These are phyloP conservation scores for Hassar affinis DNA, from an alignment of 2,113 vertebrate species.

Conservation along the genomic window DNA sequence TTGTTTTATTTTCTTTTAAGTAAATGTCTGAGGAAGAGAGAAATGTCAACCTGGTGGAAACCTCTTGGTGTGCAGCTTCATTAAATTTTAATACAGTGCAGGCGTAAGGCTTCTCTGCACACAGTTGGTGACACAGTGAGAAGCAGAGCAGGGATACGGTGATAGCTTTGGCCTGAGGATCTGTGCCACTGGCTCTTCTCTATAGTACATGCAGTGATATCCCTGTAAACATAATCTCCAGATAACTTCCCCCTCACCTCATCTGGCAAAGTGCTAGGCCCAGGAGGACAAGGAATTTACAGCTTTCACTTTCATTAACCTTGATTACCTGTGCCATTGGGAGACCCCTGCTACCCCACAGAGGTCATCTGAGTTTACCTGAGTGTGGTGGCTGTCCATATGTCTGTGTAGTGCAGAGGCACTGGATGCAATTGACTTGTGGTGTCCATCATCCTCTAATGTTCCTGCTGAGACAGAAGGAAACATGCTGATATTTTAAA, in stretches of 20 bases:
- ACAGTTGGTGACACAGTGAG: conserved; percentile 18
- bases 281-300: conserved; percentile 21
- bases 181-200: conserved; percentile 1
- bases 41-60: conserved; percentile 3
- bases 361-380: conserved; percentile 75
- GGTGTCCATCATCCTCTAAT: conserved; percentile 81
- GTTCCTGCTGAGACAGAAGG: conserved; percentile 69
- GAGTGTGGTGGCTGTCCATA: conserved; percentile 84
- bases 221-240: conserved; percentile 41
- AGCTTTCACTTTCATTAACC: conserved; percentile 52
- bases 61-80: conserved; percentile 23
- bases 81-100: conserved; percentile 31
- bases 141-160: conserved; percentile 21
- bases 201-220: conserved; percentile 21
- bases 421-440: conserved; percentile 73
- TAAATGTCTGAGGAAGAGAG: neutral
- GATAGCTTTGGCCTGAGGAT: conserved; percentile 27
- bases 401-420: conserved; percentile 77
- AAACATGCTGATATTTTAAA: conserved; percentile 38
- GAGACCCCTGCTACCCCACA: conserved; percentile 18
- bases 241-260: conserved; percentile 43
- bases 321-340: conserved; percentile 48
- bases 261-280: conserved; percentile 49
- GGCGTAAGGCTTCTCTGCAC: conserved; percentile 29
- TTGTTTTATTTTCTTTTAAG: neutral